Percentiles rank a stretch among this genome's conserved stretches.
Conservation (phyloP, 2,888 invertebrate species). For the Bruchidius siliquastri region DNA sequence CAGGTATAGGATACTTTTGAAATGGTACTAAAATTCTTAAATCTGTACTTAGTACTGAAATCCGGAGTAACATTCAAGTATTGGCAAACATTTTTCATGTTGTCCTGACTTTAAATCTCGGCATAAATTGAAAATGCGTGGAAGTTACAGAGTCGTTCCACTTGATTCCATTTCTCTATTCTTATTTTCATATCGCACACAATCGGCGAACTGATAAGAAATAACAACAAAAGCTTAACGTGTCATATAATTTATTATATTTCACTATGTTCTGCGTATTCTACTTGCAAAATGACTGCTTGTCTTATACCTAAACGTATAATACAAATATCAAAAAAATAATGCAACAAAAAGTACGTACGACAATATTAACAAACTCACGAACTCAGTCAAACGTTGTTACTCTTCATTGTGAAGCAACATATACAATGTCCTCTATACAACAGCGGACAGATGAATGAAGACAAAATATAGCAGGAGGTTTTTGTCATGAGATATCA, state of each 20-base stretch:
- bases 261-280: neutral
- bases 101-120: no score
- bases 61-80: no score
- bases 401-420: neutral
- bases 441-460: neutral
- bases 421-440: neutral
- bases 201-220: neutral
- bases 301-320: neutral
- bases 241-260: neutral
- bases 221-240: neutral
- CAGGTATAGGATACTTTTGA: no score
- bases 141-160: no score
- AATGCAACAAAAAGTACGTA: conserved; percentile 1
- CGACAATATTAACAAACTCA: conserved; percentile 1
- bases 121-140: no score
- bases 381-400: neutral
- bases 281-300: neutral
- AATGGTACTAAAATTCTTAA: no score
- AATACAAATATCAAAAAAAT: neutral
- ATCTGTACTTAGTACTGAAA: no score
- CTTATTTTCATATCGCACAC: neutral
- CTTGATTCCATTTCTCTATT: neutral
- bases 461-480: neutral
- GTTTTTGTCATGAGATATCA: neutral
- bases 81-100: no score